phyloP scores from a whole-genome alignment of 2,797 vertebrate genomes.

The Channallabes apus region DNA sequence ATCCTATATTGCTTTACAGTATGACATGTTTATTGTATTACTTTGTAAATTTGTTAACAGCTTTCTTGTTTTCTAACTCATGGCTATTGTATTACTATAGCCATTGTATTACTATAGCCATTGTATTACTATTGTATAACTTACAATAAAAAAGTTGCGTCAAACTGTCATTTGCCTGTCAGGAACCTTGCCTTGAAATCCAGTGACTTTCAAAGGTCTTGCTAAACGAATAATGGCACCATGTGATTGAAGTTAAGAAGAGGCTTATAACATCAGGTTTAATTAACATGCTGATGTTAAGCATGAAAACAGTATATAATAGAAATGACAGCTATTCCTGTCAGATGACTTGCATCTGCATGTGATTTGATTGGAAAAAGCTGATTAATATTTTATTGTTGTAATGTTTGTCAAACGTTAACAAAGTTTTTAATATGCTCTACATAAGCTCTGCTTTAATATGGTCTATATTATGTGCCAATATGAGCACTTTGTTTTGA shows the following conservation, averaged over 20 bases:
- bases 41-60: conserved; percentile 28
- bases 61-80: conserved; percentile 26
- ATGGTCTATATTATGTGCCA: conserved; percentile 42
- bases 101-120: too few relatives aligned
- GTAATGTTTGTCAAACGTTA: conserved; percentile 77
- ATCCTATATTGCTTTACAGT: neutral
- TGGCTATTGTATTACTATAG: too few relatives aligned
- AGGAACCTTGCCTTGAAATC: conserved; percentile 56
- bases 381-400: conserved; percentile 66
- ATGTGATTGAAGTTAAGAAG: conserved; percentile 77
- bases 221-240: conserved; percentile 69
- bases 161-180: conserved; percentile 66
- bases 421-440: conserved; percentile 75
- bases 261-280: conserved; percentile 74
- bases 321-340: conserved; percentile 77
- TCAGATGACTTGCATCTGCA: conserved; percentile 79
- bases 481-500: conserved; percentile 48
- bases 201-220: conserved; percentile 62
- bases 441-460: too few relatives aligned
- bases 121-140: neutral
- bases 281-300: conserved; percentile 82
- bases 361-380: conserved; percentile 69
- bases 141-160: conserved; percentile 63
- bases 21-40: neutral
- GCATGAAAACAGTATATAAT: conserved; percentile 84